Conservation (phyloP, 2,797 vertebrate genomes). For the Gastrophryne carolinensis region DNA sequence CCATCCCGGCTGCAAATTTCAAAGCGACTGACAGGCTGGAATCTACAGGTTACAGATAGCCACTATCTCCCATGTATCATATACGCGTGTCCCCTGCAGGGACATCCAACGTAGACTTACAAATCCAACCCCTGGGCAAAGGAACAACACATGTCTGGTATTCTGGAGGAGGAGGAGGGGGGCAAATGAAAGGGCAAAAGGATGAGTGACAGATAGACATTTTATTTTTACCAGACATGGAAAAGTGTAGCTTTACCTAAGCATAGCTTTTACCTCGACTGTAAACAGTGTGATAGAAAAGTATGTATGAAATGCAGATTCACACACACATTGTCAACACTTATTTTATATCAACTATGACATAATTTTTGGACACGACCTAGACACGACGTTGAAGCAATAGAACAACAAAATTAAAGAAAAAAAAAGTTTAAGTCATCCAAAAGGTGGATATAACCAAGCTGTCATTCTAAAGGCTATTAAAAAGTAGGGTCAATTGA, state of each 20-base stretch:
- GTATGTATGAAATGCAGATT: background rate
- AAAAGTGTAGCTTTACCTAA: background rate
- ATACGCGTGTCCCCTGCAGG: slow-evolving; percentile 27
- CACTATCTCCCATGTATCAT: background rate
- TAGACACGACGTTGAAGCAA: too few species aligned
- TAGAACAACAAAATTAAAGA: too few species aligned
- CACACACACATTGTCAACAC: background rate
- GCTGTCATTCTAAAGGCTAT: too few species aligned
- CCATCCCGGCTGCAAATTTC: background rate
- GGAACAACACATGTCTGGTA: background rate
- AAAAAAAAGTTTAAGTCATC: too few species aligned
- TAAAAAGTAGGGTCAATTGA: too few species aligned
- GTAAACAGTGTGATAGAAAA: background rate
- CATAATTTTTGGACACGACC: too few species aligned
- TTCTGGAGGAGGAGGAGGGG: background rate
- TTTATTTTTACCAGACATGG: background rate
- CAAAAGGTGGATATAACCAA: too few species aligned
- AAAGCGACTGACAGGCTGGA: slow-evolving; percentile 22
- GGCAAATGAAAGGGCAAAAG: background rate
- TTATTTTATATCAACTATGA: background rate
- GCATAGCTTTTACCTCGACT: background rate
- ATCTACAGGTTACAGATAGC: slow-evolving; percentile 3
- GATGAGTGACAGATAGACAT: background rate
- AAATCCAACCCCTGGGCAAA: background rate
- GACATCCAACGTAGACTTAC: background rate